Evolutionary conservation across 92 coral and sea anemone genomes (phyloP).

Genomic region (Paramuricea clavata): DNA sequence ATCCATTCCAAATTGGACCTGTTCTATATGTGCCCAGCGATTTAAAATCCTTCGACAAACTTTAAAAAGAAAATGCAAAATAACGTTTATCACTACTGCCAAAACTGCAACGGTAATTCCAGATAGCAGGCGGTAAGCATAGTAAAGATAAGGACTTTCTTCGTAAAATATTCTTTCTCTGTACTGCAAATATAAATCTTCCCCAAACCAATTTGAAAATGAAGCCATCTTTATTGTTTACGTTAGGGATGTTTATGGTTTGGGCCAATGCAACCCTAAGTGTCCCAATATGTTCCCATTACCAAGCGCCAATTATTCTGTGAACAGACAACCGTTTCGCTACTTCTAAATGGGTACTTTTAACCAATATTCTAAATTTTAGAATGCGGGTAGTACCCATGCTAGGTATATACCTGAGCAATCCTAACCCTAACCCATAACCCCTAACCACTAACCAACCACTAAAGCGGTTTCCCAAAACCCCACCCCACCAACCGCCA

Average conservation of each 20-base stretch:
- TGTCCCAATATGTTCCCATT: neutral
- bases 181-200: constrained; percentile 44
- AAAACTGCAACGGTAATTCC: constrained; percentile 28
- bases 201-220: constrained; percentile 46
- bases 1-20: constrained; percentile 47
- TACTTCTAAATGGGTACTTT: too few species aligned
- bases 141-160: constrained; percentile 33
- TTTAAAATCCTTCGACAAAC: constrained; percentile 11
- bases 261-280: neutral
- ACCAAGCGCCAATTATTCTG: neutral
- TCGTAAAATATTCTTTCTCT: constrained; percentile 44
- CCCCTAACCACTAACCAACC: too few species aligned
- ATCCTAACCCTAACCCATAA: too few species aligned
- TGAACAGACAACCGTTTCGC: too few species aligned
- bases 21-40: constrained; percentile 46
- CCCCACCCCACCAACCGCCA: too few species aligned
- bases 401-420: too few species aligned
- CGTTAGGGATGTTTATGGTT: neutral
- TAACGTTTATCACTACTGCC: constrained; percentile 28
- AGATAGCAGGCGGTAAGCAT: constrained; percentile 32
- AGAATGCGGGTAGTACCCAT: too few species aligned
- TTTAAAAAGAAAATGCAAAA: constrained; percentile 34
- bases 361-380: too few species aligned
- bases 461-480: too few species aligned
- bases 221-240: constrained; percentile 15